These are phyloP conservation scores for Nibea coibor DNA, from an alignment of 2,113 vertebrate genomes.

Conservation along the genomic window DNA sequence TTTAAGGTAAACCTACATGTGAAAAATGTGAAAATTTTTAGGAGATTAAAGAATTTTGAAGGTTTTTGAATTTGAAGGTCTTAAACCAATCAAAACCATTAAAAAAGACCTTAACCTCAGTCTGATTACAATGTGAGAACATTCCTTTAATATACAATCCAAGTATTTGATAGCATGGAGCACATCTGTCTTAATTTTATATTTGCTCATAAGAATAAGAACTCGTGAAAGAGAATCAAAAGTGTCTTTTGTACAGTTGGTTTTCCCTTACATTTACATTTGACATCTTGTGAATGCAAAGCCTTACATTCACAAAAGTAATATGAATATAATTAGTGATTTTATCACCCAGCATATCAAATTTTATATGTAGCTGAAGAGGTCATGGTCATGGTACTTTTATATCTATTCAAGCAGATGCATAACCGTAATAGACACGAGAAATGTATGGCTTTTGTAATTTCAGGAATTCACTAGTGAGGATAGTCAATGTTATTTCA, in stretches of 20 bases:
- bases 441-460: neutral
- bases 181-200: neutral
- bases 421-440: neutral
- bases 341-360: neutral
- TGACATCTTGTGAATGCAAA: too few species aligned
- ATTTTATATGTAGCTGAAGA: neutral
- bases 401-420: neutral
- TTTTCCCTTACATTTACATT: too few species aligned
- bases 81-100: neutral
- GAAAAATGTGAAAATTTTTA: neutral
- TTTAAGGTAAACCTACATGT: neutral
- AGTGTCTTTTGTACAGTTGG: too few species aligned
- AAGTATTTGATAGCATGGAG: neutral
- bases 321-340: neutral
- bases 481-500: neutral
- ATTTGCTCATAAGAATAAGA: too few species aligned
- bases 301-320: too few species aligned
- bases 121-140: neutral
- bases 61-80: neutral
- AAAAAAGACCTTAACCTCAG: neutral
- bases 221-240: too few species aligned
- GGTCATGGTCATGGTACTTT: neutral
- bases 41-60: neutral
- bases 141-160: neutral
- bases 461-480: constrained; percentile 10